Base-by-base conservation (phyloP, 2,888 invertebrate species). In the Ypsolopha scabrella region DNA sequence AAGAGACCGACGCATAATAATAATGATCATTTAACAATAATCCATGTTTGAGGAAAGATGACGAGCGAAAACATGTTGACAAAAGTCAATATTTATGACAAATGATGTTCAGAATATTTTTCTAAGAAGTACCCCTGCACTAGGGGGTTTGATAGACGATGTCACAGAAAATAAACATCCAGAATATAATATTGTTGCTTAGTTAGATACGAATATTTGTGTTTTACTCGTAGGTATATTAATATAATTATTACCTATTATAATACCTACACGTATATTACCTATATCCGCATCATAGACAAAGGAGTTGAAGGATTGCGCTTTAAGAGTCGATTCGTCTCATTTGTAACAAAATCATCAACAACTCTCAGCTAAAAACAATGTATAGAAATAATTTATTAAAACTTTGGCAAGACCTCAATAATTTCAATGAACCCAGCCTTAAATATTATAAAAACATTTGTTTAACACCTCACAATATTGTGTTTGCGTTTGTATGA, bases 61-160 rank as follows among this genome's bases (percentile, higher is more conserved):
- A 80, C 71, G 57, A 58, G 75, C 75, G 67, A 63, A 67, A 65
- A 60, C 62, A 57, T 59, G 59, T 55, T 39, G 39, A 49, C 49
- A 60, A 55, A 57, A 54, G 53, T 52, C 54, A 47, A 57, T 58
- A 56, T 66, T 65, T 69, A 66, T 76, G 72, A 77, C 63, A 65
- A 72, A 75, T 73, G 71, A 63, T 58, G 54, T 51, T 52, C 3
- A 6, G 49, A 54, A 54, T 61, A 62, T 61, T 60, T 60, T 69
- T 69, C 71, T 62, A 53, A 48, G 70, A 65, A 50, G 35, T 41
- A 9, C 36, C 38, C 11, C 10, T 46, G 9, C n/a, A 11, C 7
- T 46, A 11, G 9, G 13, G 35, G 11, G 33, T 33, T 33, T 46
- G 46, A n/a, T 46, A 6, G 46, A 34, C 46, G 33, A 43, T n/a